Evolutionary conservation across 2,113 vertebrate species (phyloP).

Genomic region (Lipophrys pholis): DNA sequence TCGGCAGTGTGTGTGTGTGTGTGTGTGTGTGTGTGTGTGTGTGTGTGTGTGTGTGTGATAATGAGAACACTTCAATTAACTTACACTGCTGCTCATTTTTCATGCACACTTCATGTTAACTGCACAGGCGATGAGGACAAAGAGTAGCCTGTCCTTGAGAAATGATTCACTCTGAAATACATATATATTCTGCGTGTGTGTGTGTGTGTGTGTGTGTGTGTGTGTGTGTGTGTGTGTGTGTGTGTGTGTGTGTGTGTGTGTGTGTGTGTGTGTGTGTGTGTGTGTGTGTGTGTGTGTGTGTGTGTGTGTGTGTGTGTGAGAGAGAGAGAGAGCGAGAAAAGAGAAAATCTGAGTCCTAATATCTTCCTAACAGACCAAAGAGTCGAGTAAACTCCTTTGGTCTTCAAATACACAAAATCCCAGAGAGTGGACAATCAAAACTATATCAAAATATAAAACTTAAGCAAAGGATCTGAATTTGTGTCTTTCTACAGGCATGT

Average conservation of each 20-base stretch:
- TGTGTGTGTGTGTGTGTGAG: neutral
- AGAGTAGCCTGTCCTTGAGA: constrained; percentile 51
- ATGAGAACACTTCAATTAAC: constrained; percentile 49
- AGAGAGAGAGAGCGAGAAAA: neutral
- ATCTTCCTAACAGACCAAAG: too few species aligned
- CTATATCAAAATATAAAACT: neutral
- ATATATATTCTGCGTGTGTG: too few species aligned
- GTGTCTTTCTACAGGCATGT: too few species aligned
- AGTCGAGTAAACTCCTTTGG: too few species aligned
- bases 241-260: too few species aligned
- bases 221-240: too few species aligned
- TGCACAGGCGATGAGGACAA: constrained; percentile 34
- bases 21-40: constrained; percentile 11
- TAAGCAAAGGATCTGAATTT: neutral
- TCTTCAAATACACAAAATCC: neutral
- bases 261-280: too few species aligned
- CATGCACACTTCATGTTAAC: constrained; percentile 19
- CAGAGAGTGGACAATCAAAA: neutral
- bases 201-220: too few species aligned
- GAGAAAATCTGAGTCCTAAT: neutral
- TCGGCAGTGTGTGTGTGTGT: neutral
- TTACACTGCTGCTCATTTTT: constrained; percentile 40
- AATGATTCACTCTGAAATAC: neutral
- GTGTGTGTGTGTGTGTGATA: constrained; percentile 1
- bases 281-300: too few species aligned